Evolutionary conservation across 2,113 vertebrate species (phyloP), one percentile per base, ranked within the genome.

Genomic region (Heterotilapia buettikoferi): DNA sequence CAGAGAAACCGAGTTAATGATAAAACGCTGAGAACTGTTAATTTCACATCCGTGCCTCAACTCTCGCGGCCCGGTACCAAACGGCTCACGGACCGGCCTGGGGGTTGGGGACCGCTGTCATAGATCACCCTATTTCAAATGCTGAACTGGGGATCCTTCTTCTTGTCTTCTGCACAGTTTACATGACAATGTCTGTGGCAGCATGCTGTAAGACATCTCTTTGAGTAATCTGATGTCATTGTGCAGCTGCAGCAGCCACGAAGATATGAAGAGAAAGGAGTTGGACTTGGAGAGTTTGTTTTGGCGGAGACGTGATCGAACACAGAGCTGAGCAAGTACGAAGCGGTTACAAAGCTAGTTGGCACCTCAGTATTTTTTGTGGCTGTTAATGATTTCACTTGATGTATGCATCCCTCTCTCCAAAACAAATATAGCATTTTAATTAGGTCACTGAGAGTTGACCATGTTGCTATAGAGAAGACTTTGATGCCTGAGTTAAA

Each of bases 391-490:
- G 92, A 86, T 91, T 92, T 89, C 56, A 24, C 68, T 88, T 84
- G 84, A 90, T 89, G 38, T 80, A 89, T 88, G 86, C 92, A 26
- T 45, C 33, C 5, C 31, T 43, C 79, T 12, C 57, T 88, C 93
- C 94, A 94, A 95, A 88, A 88, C 83, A 93, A 95, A 94, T 92
- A 91, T 2, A 24, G 86, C 43, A 71, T 93, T 89, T 95, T 91
- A 94, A 93, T 92, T 84, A 90, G 86, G 59, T 59, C 50, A 81
- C 43, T 92, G 92, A 93, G 90, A 90, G 90, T 78, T 80, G 87
- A 89, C 83, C 29, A 14, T 73, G 94, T 90, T 87, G 83, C 90
- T 10, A 86, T 71, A 76, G 92, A 81, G 66, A 88, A 83, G 78
- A 84, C 91, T 93, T 92, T 93, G 89, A 93, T 91, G 91, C 88